Conservation (phyloP, 1,140 invertebrate genomes). For the Cataglyphis hispanica region DNA sequence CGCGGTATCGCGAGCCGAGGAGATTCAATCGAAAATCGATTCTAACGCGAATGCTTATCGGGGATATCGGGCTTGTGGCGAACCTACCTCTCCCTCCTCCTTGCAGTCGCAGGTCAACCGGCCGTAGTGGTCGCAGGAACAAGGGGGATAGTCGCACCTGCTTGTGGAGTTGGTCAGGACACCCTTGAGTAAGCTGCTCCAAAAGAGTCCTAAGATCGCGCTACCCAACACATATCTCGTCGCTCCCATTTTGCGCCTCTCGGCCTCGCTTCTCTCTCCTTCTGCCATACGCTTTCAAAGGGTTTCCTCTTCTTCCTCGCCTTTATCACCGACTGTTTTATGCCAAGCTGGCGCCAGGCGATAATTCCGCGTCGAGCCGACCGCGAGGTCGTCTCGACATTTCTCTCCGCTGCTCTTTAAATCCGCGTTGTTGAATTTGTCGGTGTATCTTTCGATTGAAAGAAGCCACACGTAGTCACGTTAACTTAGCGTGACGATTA, state of each 20-base stretch:
- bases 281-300: slow-evolving; percentile 52
- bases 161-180: slow-evolving; percentile 83
- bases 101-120: slow-evolving; percentile 88
- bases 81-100: slow-evolving; percentile 85
- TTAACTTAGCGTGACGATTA: slow-evolving; percentile 9
- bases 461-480: neutral
- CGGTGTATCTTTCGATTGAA: slow-evolving; percentile 1
- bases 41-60: slow-evolving; percentile 30
- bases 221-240: slow-evolving; percentile 81
- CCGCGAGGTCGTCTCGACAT: slow-evolving; percentile 65
- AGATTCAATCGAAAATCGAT: slow-evolving; percentile 41
- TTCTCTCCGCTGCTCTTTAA: slow-evolving; percentile 32
- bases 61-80: slow-evolving; percentile 9
- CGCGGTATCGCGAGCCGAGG: neutral
- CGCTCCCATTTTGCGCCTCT: slow-evolving; percentile 80
- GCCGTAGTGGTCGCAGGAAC: slow-evolving; percentile 87
- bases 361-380: slow-evolving; percentile 64
- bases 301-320: neutral
- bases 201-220: slow-evolving; percentile 83
- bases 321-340: slow-evolving; percentile 41
- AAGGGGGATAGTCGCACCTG: slow-evolving; percentile 87
- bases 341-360: slow-evolving; percentile 47
- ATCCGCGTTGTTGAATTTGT: slow-evolving; percentile 41
- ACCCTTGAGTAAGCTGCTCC: slow-evolving; percentile 77
- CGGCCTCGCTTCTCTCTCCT: slow-evolving; percentile 29